A percentile compares a stretch with the other conserved stretches of the same genome.
These are phyloP conservation scores for Ondatra zibethicus DNA, from an alignment of 2,113 vertebrate genomes.

Conservation along the genomic window DNA sequence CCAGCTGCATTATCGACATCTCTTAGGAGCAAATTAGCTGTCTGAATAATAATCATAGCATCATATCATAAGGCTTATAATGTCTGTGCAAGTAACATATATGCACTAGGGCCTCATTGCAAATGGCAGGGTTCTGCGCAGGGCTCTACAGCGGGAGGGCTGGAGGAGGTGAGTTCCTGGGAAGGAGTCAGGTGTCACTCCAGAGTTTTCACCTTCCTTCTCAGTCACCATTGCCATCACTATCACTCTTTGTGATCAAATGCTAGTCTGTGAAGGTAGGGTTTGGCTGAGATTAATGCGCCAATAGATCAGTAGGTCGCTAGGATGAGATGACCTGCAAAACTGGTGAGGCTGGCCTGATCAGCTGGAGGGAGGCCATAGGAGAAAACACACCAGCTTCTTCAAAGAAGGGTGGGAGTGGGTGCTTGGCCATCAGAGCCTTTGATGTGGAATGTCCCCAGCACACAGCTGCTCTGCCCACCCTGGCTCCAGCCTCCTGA, in stretches of 20 bases:
- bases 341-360: rapidly evolving
- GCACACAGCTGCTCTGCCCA: background rate
- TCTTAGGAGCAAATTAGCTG: background rate
- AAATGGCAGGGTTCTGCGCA: too few relatives aligned
- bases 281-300: background rate
- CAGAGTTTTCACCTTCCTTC: background rate
- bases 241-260: background rate
- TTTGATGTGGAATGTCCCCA: background rate
- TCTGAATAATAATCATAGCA: background rate
- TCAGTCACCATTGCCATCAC: background rate
- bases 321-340: background rate
- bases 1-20: background rate
- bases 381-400: background rate
- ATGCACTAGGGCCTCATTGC: background rate
- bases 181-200: background rate
- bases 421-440: background rate
- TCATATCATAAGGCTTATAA: background rate
- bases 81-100: background rate
- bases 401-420: background rate
- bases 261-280: background rate
- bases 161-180: background rate
- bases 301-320: background rate
- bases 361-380: background rate
- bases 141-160: background rate
- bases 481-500: background rate